A percentile compares a stretch with the other conserved stretches of the same genome.
Evolutionary conservation across 2,797 vertebrate species (phyloP).

Genomic region (Gadopsis bispinosus): DNA sequence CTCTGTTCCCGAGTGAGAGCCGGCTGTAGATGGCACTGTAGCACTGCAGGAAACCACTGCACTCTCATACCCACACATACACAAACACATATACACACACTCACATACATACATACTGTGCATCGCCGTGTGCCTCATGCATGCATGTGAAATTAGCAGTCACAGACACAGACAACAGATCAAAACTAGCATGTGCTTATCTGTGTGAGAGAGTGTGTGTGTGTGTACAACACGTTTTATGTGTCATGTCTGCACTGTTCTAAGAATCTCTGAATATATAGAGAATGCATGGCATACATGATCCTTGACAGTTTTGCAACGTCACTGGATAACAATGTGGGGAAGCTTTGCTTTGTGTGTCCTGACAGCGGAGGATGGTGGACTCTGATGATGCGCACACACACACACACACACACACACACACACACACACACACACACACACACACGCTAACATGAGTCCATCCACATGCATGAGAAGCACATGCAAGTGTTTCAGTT

Average conservation of each 20-base stretch:
- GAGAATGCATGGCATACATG: neutral
- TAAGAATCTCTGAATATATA: conserved; percentile 7
- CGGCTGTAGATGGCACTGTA: conserved; percentile 81
- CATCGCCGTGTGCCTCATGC: conserved; percentile 20
- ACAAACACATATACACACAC: neutral
- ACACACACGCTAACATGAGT: conserved; percentile 4
- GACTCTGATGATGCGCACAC: neutral
- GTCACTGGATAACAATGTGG: conserved; percentile 50
- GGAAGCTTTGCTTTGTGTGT: conserved; percentile 53
- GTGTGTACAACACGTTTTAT: conserved; percentile 33
- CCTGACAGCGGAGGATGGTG: conserved; percentile 25
- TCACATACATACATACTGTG: neutral
- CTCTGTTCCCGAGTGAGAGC: neutral
- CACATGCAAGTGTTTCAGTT: conserved; percentile 27
- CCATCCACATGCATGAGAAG: conserved; percentile 34
- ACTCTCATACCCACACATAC: neutral
- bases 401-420: conserved; percentile 17
- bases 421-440: conserved; percentile 18
- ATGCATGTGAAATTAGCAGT: conserved; percentile 22
- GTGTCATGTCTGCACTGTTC: conserved; percentile 20
- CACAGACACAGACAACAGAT: neutral
- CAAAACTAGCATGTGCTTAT: neutral
- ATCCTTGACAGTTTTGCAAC: conserved; percentile 55
- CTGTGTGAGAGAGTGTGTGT: conserved; percentile 15
- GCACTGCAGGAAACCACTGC: conserved; percentile 60